Evolutionary conservation across 1,140 invertebrate genomes (phyloP).

Genomic region (Drosophila insularis): DNA sequence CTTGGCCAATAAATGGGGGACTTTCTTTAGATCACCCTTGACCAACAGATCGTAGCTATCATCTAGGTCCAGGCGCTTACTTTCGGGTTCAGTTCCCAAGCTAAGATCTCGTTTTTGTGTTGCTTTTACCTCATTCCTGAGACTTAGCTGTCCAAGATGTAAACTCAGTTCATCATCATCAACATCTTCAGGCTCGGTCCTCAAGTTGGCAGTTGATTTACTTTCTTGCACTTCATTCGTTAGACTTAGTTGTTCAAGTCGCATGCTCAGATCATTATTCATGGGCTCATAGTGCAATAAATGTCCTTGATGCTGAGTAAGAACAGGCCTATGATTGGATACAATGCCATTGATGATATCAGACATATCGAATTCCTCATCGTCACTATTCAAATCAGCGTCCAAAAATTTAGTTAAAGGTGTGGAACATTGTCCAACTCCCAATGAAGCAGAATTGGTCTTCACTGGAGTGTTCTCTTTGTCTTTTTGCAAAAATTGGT

Average conservation of each 20-base stretch:
- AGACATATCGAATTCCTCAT: conserved; percentile 84
- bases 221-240: not conserved
- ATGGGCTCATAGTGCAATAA: conserved; percentile 62
- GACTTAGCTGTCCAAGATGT: not conserved
- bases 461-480: conserved; percentile 46
- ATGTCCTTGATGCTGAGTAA: conserved; percentile 54
- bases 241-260: conserved; percentile 51
- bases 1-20: conserved; percentile 13
- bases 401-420: conserved; percentile 60
- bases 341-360: conserved; percentile 85
- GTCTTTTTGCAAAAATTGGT: conserved; percentile 73
- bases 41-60: conserved; percentile 75
- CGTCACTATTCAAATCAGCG: conserved; percentile 74
- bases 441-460: conserved; percentile 9
- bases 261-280: conserved; percentile 52
- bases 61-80: conserved; percentile 55
- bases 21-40: conserved; percentile 40
- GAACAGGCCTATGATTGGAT: conserved; percentile 57
- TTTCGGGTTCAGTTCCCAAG: conserved; percentile 5
- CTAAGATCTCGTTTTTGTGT: conserved; percentile 38
- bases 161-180: not conserved
- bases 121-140: not conserved
- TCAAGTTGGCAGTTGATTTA: not conserved
- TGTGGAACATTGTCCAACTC: conserved; percentile 59
- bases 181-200: not conserved